Evolutionary conservation across 1,140 invertebrate genomes (phyloP).

Genomic region (Ceratina japonica): DNA sequence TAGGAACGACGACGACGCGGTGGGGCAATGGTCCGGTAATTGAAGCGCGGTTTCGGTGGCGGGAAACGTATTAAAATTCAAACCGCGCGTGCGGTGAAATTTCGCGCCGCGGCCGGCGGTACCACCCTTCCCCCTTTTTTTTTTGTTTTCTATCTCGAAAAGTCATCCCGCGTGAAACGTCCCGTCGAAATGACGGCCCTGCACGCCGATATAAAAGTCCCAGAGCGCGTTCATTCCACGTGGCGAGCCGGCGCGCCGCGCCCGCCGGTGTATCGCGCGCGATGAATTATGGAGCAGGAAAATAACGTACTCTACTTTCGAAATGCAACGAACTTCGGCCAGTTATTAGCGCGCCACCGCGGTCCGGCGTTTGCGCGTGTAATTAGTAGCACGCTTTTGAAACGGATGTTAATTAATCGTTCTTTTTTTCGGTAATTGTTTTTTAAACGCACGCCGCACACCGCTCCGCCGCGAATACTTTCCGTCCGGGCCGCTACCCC

Average conservation of each 20-base stretch:
- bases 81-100: conserved; percentile 51
- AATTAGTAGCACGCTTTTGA: conserved; percentile 24
- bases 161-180: background rate
- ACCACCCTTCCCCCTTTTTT: background rate
- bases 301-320: conserved; percentile 8
- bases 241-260: background rate
- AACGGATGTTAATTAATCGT: conserved; percentile 34
- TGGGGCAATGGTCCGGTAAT: conserved; percentile 31
- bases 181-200: background rate
- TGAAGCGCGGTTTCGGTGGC: conserved; percentile 58
- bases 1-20: background rate
- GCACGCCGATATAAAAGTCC: conserved; percentile 23
- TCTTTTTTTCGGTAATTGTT: conserved; percentile 27
- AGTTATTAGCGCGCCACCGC: background rate
- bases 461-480: background rate
- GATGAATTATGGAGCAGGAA: conserved; percentile 34
- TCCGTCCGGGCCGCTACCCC: background rate
- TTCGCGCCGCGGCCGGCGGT: background rate
- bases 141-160: background rate
- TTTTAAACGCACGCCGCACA: conserved; percentile 12
- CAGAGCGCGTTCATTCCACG: conserved; percentile 22
- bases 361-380: background rate
- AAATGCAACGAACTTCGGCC: conserved; percentile 41
- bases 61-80: conserved; percentile 66
- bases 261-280: background rate